Conservation (phyloP, 35 echinoderm and acorn worm genomes). For the Apostichopus californicus region DNA sequence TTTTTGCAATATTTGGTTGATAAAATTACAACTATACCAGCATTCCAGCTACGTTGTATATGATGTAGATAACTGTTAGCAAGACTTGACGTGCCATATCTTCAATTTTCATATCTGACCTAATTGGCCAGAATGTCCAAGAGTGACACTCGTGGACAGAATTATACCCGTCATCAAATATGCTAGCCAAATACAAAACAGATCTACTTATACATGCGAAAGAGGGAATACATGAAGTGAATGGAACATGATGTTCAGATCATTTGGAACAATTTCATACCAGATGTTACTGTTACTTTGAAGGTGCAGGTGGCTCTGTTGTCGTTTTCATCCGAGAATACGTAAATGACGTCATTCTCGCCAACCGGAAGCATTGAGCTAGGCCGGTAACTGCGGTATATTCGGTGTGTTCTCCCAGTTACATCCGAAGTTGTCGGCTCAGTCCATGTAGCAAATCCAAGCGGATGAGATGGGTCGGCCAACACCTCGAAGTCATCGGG, state of each 20-base stretch:
- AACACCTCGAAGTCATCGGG: constrained; percentile 18
- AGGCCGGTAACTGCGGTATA: constrained; percentile 18
- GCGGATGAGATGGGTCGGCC: constrained; percentile 27
- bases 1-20: too few species aligned
- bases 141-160: too few species aligned
- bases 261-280: background rate
- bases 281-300: constrained; percentile 33
- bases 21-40: too few species aligned
- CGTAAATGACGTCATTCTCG: constrained; percentile 48
- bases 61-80: too few species aligned
- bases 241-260: background rate
- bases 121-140: too few species aligned
- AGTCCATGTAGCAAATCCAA: constrained; percentile 37
- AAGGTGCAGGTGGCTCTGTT: constrained; percentile 35
- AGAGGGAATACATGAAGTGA: background rate
- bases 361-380: constrained; percentile 42
- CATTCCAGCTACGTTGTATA: too few species aligned
- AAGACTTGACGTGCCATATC: too few species aligned
- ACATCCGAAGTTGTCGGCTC: constrained; percentile 10
- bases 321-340: constrained; percentile 33
- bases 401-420: background rate
- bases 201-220: too few species aligned
- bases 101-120: too few species aligned
- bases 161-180: too few species aligned
- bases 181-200: too few species aligned